phyloP scores from a whole-genome alignment of 2,797 vertebrate genomes.

The Carcharodon carcharias region DNA sequence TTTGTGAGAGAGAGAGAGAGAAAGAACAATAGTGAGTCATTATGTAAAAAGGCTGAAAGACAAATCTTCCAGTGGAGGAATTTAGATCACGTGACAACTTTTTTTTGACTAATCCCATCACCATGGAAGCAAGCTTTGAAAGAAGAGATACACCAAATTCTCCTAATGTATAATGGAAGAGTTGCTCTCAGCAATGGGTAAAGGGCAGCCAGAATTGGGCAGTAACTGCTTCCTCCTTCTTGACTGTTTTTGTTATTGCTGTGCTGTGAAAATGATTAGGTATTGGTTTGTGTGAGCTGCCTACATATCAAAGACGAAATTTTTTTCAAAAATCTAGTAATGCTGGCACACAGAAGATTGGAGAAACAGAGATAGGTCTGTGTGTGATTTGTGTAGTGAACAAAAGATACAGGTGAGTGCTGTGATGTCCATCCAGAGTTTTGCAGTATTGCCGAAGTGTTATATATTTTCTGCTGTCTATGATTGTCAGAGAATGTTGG shows the following conservation, averaged over 20 bases:
- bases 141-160: not conserved
- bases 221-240: not conserved
- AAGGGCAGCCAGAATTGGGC: not conserved
- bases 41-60: slow-evolving; percentile 40
- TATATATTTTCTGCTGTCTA: not conserved
- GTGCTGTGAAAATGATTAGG: not conserved
- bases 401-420: not conserved
- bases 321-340: not conserved
- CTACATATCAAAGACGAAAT: not conserved
- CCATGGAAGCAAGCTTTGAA: slow-evolving; percentile 61
- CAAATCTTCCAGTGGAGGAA: slow-evolving; percentile 60
- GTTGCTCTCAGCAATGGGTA: not conserved
- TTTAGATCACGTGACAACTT: slow-evolving; percentile 61
- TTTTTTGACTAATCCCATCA: slow-evolving; percentile 62
- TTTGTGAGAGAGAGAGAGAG: not conserved
- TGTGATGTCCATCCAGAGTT: no score
- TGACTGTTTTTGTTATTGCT: not conserved
- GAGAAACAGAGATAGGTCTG: not conserved
- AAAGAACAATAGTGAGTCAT: slow-evolving; percentile 20
- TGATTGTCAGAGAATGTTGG: not conserved
- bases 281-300: no score
- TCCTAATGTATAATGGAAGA: not conserved
- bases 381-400: not conserved
- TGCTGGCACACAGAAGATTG: not conserved
- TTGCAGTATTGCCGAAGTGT: not conserved